Conservation (phyloP, 2,888 invertebrate species). For the Aromia moschata region DNA sequence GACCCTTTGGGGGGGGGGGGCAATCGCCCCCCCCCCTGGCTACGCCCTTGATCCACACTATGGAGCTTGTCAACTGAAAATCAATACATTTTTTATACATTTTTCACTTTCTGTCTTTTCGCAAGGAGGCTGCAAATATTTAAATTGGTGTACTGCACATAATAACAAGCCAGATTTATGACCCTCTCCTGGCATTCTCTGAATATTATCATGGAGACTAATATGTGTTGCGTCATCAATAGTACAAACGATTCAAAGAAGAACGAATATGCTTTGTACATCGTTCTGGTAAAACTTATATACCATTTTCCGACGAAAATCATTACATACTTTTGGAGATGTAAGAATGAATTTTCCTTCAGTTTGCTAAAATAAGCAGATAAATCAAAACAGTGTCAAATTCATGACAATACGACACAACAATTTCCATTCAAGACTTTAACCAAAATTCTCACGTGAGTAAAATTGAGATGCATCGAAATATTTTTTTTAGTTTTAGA, state of each 20-base stretch:
- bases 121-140: slow-evolving; percentile 24
- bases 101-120: slow-evolving; percentile 21
- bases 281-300: slow-evolving; percentile 15
- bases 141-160: slow-evolving; percentile 29
- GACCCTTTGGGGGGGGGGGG: no score
- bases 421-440: no score
- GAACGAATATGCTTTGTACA: slow-evolving; percentile 25
- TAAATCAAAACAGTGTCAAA: no score
- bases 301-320: slow-evolving; percentile 33
- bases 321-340: slow-evolving; percentile 18
- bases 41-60: no score
- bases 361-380: slow-evolving; percentile 3
- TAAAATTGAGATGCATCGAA: no score
- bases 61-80: no score
- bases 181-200: slow-evolving; percentile 21
- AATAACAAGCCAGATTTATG: slow-evolving; percentile 22
- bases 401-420: no score
- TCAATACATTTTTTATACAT: no score
- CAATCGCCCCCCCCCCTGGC: no score
- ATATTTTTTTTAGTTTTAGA: no score
- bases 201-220: slow-evolving; percentile 20
- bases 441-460: no score
- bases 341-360: slow-evolving; percentile 1
- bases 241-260: slow-evolving; percentile 19
- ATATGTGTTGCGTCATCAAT: slow-evolving; percentile 22